Percentiles rank a stretch among this genome's conserved stretches.
phyloP scores from a whole-genome alignment of 2,888 invertebrate genomes.

The Plagiodera versicolora region DNA sequence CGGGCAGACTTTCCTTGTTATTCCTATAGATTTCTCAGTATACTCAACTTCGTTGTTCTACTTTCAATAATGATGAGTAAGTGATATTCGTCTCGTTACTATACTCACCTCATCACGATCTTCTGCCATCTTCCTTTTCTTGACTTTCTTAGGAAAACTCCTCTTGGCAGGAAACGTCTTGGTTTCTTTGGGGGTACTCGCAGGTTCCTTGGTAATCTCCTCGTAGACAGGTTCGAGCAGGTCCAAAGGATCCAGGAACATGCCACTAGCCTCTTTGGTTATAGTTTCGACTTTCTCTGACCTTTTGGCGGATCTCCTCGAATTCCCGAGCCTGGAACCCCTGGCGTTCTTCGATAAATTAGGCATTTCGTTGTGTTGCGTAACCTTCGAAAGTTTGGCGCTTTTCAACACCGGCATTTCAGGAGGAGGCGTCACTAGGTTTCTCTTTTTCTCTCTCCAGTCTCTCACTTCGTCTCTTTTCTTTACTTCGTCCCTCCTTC shows the following conservation, averaged over 20 bases:
- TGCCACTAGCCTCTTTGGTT: conserved; percentile 21
- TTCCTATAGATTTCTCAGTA: no score
- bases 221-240: conserved; percentile 48
- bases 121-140: conserved; percentile 36
- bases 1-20: no score
- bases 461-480: conserved; percentile 24
- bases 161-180: conserved; percentile 29
- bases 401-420: conserved; percentile 20
- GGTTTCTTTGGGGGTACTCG: conserved; percentile 24
- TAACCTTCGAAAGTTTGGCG: conserved; percentile 14
- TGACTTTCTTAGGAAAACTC: conserved; percentile 26
- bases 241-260: conserved; percentile 45
- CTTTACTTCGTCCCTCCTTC: conserved; percentile 25
- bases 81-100: no score
- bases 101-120: conserved; percentile 39
- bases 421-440: conserved; percentile 1
- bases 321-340: background rate
- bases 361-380: conserved; percentile 18
- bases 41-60: no score
- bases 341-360: conserved; percentile 16
- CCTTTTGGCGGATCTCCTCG: conserved; percentile 19
- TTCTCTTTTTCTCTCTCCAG: conserved; percentile 17
- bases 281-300: conserved; percentile 17
- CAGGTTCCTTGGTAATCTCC: conserved; percentile 41
- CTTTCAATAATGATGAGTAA: background rate